These are phyloP conservation scores for Halichondria panicea DNA, from an alignment of 37 sponge, comb jelly and placozoan species.

Conservation along the genomic window DNA sequence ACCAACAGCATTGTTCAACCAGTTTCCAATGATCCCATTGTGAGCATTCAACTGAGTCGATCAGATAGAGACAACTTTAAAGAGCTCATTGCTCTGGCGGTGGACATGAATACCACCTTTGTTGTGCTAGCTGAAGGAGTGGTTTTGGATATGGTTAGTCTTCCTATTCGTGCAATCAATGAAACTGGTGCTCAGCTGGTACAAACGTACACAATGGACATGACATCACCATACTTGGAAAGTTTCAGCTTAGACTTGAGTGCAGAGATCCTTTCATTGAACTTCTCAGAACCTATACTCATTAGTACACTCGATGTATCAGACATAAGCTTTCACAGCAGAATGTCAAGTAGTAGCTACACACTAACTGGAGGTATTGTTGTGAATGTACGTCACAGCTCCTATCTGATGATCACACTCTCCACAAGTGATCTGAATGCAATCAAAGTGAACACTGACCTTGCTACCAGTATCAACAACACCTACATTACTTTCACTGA, in stretches of 20 bases:
- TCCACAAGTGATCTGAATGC: slow-evolving; percentile 72
- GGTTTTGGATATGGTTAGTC: slow-evolving; percentile 69
- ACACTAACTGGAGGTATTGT: slow-evolving; percentile 70
- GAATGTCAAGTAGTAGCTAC: background rate
- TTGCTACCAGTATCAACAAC: slow-evolving; percentile 40
- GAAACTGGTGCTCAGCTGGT: slow-evolving; percentile 47
- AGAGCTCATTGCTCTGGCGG: slow-evolving; percentile 41
- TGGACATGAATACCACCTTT: slow-evolving; percentile 39
- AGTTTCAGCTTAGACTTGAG: slow-evolving; percentile 59
- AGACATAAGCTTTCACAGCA: slow-evolving; percentile 52
- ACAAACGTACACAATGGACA: slow-evolving; percentile 45
- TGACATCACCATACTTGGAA: slow-evolving; percentile 44
- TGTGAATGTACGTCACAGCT: slow-evolving; percentile 43
- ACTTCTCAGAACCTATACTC: slow-evolving; percentile 79
- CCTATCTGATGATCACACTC: slow-evolving; percentile 35
- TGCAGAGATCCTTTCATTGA: slow-evolving; percentile 51
- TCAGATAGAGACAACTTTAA: slow-evolving; percentile 73
- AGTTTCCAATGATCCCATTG: slow-evolving; percentile 32
- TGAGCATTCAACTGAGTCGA: slow-evolving; percentile 52
- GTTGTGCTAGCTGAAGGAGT: slow-evolving; percentile 20
- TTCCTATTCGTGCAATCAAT: slow-evolving; percentile 19
- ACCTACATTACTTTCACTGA: slow-evolving; percentile 60
- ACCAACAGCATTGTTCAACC: slow-evolving; percentile 42
- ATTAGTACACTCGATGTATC: slow-evolving; percentile 66
- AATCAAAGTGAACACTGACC: slow-evolving; percentile 59